Conservation (phyloP, 2,888 invertebrate species). For the Synergus itoensis region DNA sequence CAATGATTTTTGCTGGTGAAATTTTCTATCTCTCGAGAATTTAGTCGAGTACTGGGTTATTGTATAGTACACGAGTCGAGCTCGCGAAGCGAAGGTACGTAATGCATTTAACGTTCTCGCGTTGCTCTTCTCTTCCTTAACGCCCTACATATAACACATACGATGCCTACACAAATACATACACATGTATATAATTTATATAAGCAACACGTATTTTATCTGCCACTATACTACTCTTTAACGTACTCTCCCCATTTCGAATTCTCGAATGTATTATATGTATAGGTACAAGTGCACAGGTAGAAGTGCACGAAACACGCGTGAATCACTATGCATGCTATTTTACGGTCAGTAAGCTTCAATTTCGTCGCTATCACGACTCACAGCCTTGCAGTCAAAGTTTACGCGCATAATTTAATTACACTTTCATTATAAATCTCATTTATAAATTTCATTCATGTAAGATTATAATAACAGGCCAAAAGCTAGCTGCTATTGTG, state of each 20-base stretch:
- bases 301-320: constrained; percentile 12
- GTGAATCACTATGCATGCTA: constrained; percentile 42
- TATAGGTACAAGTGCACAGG: neutral
- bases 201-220: neutral
- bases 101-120: constrained; percentile 29
- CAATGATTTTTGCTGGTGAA: neutral
- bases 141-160: constrained; percentile 3
- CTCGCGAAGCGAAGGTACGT: neutral
- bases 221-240: neutral
- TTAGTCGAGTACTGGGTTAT: neutral
- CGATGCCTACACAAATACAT: neutral
- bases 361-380: constrained; percentile 40
- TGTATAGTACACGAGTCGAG: constrained; percentile 17
- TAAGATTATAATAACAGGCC: constrained; percentile 31
- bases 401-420: constrained; percentile 38
- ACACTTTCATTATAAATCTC: constrained; percentile 39
- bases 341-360: constrained; percentile 45
- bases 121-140: constrained; percentile 20
- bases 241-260: constrained; percentile 8
- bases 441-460: constrained; percentile 38
- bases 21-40: neutral
- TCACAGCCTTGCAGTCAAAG: constrained; percentile 42
- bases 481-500: neutral
- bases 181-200: neutral
- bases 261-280: constrained; percentile 38